Evolutionary conservation across 2,797 vertebrate species (phyloP).

Genomic region (Astyanax mexicanus): DNA sequence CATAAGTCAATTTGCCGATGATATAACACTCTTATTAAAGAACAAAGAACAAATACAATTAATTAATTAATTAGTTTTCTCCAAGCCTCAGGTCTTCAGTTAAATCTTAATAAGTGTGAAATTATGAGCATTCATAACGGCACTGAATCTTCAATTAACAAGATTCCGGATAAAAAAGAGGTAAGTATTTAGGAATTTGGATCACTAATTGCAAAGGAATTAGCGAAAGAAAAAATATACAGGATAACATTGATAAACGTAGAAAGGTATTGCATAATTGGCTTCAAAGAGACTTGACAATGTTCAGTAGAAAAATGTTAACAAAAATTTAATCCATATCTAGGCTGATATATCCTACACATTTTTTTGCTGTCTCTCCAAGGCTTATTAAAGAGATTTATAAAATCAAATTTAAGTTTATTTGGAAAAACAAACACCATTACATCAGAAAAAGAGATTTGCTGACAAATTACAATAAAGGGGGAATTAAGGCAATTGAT

Average conservation of each 20-base stretch:
- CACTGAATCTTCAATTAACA: not conserved
- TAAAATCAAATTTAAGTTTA: too few species aligned
- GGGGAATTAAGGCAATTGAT: slow-evolving; percentile 10
- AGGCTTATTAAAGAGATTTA: too few species aligned
- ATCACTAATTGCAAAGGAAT: slow-evolving; percentile 5
- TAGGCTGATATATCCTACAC: slow-evolving; percentile 2
- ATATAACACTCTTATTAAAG: slow-evolving; percentile 19
- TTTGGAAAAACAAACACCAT: too few species aligned
- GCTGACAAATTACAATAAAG: too few species aligned
- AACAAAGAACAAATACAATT: too few species aligned
- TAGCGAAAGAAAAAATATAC: slow-evolving; percentile 5
- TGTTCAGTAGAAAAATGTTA: not conserved
- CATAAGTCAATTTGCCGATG: slow-evolving; percentile 7
- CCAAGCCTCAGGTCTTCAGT: not conserved
- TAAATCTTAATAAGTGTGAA: slow-evolving; percentile 9
- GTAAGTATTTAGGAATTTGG: not conserved
- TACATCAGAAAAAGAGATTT: too few species aligned
- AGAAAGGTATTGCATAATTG: slow-evolving; percentile 1
- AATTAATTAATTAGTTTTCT: not conserved
- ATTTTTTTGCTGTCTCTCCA: slow-evolving; percentile 3
- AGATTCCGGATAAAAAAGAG: not conserved
- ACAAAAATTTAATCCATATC: not conserved
- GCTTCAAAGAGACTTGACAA: not conserved
- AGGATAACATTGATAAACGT: not conserved
- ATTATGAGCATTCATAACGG: not conserved